These are phyloP conservation scores for Chromobotia macracanthus DNA, from an alignment of 2,797 vertebrate genomes.

Conservation along the genomic window DNA sequence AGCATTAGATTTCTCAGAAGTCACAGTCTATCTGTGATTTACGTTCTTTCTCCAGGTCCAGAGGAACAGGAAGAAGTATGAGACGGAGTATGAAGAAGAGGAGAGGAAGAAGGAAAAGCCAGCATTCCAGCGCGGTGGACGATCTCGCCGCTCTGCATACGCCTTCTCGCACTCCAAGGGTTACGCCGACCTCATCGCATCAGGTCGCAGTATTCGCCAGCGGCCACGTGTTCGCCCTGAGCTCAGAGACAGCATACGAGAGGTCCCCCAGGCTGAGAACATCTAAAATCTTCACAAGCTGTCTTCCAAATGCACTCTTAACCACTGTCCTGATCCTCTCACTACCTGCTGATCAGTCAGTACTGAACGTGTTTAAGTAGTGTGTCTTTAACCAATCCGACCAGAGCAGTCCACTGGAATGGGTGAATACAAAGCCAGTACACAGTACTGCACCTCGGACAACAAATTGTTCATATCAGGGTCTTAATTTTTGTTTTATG, in stretches of 20 bases:
- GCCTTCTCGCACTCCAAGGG: constrained; percentile 95
- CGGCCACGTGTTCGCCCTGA: constrained; percentile 59
- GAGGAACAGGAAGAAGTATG: constrained; percentile 82
- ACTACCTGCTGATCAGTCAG: neutral
- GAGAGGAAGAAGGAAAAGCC: constrained; percentile 72
- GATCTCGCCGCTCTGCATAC: constrained; percentile 86
- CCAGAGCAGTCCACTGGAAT: neutral
- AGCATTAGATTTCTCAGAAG: too few species aligned
- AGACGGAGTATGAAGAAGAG: constrained; percentile 77
- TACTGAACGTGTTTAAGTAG: too few species aligned
- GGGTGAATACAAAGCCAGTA: neutral
- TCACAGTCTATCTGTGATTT: neutral
- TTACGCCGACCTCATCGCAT: constrained; percentile 90
- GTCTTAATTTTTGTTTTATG: constrained; percentile 56
- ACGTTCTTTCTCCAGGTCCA: constrained; percentile 77
- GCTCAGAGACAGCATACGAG: constrained; percentile 67
- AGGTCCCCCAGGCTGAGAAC: constrained; percentile 68
- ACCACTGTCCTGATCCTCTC: neutral
- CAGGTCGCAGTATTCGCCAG: constrained; percentile 86
- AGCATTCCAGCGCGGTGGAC: constrained; percentile 75
- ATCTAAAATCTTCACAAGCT: constrained; percentile 53
- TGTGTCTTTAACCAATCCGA: constrained; percentile 7
- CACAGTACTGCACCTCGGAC: too few species aligned
- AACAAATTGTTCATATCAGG: constrained; percentile 72
- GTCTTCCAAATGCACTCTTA: neutral